Conservation (phyloP, 2,113 vertebrate genomes). For the Rhinoderma darwinii region DNA sequence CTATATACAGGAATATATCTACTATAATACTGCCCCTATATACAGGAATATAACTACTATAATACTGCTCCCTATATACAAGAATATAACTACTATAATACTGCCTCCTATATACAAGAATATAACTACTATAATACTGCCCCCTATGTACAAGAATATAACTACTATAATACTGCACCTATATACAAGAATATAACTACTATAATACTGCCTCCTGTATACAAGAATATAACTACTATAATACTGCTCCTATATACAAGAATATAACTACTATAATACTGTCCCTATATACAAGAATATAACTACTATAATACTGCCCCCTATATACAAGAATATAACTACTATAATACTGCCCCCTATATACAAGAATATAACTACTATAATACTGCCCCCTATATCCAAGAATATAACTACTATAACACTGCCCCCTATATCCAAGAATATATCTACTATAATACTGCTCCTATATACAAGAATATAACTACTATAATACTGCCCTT, state of each 20-base stretch:
- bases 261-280: background rate
- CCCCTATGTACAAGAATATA: constrained; percentile 2
- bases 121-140: constrained; percentile 15
- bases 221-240: constrained; percentile 1
- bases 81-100: too few species aligned
- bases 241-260: constrained; percentile 4
- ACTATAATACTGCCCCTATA: too few species aligned
- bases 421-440: too few species aligned
- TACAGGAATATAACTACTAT: too few species aligned
- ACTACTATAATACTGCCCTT: too few species aligned
- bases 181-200: constrained; percentile 11
- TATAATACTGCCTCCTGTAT: background rate
- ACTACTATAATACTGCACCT: constrained; percentile 2
- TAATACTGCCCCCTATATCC: background rate
- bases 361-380: background rate
- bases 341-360: background rate
- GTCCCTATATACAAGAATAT: too few species aligned
- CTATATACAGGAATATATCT: too few species aligned
- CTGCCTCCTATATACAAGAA: background rate
- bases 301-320: background rate
- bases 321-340: background rate
- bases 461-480: too few species aligned
- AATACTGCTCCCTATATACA: background rate
- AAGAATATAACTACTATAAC: constrained; percentile 13
- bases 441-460: too few species aligned